Base-by-base conservation (phyloP, 2,797 vertebrate genomes). In the Channallabes apus region DNA sequence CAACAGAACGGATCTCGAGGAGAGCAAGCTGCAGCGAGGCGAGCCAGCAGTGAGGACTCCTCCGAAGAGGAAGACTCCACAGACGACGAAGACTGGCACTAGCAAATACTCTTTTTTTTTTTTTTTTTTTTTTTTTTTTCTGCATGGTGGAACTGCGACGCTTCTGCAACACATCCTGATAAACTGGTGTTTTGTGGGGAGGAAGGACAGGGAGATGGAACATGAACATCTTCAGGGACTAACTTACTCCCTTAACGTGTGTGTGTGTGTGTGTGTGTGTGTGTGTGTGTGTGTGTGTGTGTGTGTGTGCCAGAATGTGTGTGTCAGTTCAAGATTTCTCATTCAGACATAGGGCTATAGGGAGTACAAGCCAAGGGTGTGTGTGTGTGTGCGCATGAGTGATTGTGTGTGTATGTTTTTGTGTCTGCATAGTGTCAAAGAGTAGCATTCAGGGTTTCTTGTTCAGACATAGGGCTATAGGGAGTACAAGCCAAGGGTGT, bases 41-140 rank as follows among this genome's bases (percentile, higher is more conserved):
- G 93, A 71, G 94, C 95, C 92, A 96, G 96, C 90, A 96, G 94
- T 77, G 94, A 95, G 88, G 71, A 95, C 78, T 92, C 94, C 86
- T 94, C 93, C 0, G 92, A 94, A 0, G 94, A 91, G 18, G 89
- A 90, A 0, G 93, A 94, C 85, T 93, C 94, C 18, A 90, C 91
- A 0, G 93, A 94, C 3, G 94, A 95, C 0, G 92, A 93, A 64
- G 94, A 95, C 91, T 96, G 94, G 95, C 92, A 92, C 88, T 95
- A 79, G 92, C 86, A 58, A 41, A 83, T 27, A 35, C 56, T 82
- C 46, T 38, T 1, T 12, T 24, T 51, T 35, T 38, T 17, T 38
- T 51, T 35, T 38, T 17, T 38, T n/a, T 38, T 1, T 12, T 24
- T n/a, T n/a, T 59, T 15, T 51, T 35, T 38, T 17, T 38, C 58